A percentile compares a stretch with the other conserved stretches of the same genome.
These are phyloP conservation scores for Acropora yongei DNA, from an alignment of 64 coral and sea anemone genomes.

Conservation along the genomic window DNA sequence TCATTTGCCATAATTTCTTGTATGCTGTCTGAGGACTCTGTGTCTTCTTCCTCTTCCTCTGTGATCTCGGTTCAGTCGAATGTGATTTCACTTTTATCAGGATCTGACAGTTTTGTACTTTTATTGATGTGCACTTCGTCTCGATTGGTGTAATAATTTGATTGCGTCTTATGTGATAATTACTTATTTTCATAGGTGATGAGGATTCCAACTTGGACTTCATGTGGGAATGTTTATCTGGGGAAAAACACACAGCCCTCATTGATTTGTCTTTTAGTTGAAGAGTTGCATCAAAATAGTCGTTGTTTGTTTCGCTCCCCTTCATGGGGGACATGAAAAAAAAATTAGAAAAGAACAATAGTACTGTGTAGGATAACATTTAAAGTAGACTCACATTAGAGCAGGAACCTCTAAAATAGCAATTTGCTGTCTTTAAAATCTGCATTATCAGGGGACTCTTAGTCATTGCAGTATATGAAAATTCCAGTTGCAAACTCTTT, in stretches of 20 bases:
- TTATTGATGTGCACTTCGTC: conserved; percentile 81
- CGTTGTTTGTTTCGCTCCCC: conserved; percentile 61
- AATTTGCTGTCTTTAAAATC: not conserved
- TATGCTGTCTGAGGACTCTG: conserved; percentile 49
- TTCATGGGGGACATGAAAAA: conserved; percentile 34
- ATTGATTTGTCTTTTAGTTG: conserved; percentile 56
- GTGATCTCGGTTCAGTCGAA: conserved; percentile 63
- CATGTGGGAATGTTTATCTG: conserved; percentile 63
- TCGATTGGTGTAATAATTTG: conserved; percentile 29
- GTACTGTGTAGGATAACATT: not conserved
- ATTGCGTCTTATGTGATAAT: conserved; percentile 55
- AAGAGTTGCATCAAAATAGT: conserved; percentile 56
- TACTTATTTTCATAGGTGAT: conserved; percentile 71
- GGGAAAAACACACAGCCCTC: conserved; percentile 54
- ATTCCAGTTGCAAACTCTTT: not conserved
- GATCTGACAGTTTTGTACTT: conserved; percentile 65
- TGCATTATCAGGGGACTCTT: not conserved
- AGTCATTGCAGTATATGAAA: not conserved
- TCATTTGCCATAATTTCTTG: conserved; percentile 62
- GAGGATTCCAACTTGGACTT: conserved; percentile 61
- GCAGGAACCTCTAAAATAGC: not conserved
- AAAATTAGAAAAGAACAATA: too few species aligned
- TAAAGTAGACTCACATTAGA: not conserved
- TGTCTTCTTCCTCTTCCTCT: conserved; percentile 40
- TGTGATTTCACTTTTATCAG: conserved; percentile 62